These are phyloP conservation scores for Heliconius himera DNA, from an alignment of 1,140 invertebrate genomes.

Conservation along the genomic window DNA sequence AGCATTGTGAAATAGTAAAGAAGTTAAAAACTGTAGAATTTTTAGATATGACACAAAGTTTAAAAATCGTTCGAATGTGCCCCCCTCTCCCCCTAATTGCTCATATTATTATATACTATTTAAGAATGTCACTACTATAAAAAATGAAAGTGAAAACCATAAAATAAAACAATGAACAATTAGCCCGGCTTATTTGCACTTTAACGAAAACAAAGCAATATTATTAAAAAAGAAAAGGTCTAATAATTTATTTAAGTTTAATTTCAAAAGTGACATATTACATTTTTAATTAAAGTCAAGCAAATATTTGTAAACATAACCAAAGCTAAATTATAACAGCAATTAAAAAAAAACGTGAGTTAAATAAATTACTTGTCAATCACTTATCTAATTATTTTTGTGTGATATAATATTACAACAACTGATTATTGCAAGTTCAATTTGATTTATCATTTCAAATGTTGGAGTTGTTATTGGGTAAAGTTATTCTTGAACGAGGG, in stretches of 20 bases:
- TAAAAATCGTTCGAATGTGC: too few relatives aligned
- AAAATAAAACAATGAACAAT: neutral
- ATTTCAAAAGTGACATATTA: neutral
- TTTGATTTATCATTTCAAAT: constrained; percentile 36
- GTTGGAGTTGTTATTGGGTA: neutral
- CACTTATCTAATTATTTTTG: constrained; percentile 36
- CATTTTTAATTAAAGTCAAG: neutral
- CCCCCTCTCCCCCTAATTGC: too few relatives aligned
- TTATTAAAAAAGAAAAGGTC: too few relatives aligned
- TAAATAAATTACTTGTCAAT: constrained; percentile 32
- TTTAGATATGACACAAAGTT: too few relatives aligned
- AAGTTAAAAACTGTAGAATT: too few relatives aligned
- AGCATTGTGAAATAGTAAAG: too few relatives aligned
- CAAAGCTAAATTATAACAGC: neutral
- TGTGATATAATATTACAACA: constrained; percentile 39
- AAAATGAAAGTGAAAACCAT: neutral
- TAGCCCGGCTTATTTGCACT: neutral
- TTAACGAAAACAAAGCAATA: neutral
- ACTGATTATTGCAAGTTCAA: constrained; percentile 40
- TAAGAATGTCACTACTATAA: neutral
- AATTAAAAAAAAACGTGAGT: neutral
- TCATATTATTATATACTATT: too few relatives aligned
- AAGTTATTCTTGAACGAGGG: too few relatives aligned
- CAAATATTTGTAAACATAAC: neutral
- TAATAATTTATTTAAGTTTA: neutral